phyloP scores from a whole-genome alignment of 2,888 invertebrate genomes.

The Poecilobothrus nobilitatus region DNA sequence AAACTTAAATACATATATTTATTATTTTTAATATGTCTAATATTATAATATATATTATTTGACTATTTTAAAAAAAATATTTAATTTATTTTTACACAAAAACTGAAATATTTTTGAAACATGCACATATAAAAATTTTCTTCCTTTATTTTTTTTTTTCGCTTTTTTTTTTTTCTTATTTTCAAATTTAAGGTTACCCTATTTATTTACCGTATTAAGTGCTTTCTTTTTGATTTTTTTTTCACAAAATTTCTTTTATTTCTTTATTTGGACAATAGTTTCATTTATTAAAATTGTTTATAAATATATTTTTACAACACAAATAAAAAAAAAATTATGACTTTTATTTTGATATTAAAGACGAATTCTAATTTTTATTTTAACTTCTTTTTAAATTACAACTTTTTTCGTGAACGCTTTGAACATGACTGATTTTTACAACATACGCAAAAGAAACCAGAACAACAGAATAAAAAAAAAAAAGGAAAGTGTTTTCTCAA shows the following conservation, averaged over 20 bases:
- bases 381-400: neutral
- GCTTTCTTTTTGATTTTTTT: neutral
- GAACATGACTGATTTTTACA: neutral
- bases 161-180: neutral
- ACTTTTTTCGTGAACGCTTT: neutral
- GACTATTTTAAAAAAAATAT: neutral
- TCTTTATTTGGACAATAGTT: neutral
- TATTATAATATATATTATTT: neutral
- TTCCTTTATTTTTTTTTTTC: neutral
- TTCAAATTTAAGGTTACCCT: neutral
- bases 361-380: neutral
- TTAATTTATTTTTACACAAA: neutral
- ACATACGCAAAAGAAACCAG: neutral
- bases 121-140: too few species aligned
- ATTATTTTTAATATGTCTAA: too few species aligned
- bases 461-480: neutral
- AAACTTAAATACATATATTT: too few species aligned
- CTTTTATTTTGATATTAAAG: too few species aligned
- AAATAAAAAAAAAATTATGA: neutral
- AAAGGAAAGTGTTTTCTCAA: neutral
- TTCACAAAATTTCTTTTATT: neutral
- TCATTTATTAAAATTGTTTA: neutral
- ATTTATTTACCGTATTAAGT: neutral
- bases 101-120: neutral
- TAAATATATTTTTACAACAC: neutral